phyloP scores from a whole-genome alignment of 2,888 invertebrate species.

The Psylliodes chrysocephalus region DNA sequence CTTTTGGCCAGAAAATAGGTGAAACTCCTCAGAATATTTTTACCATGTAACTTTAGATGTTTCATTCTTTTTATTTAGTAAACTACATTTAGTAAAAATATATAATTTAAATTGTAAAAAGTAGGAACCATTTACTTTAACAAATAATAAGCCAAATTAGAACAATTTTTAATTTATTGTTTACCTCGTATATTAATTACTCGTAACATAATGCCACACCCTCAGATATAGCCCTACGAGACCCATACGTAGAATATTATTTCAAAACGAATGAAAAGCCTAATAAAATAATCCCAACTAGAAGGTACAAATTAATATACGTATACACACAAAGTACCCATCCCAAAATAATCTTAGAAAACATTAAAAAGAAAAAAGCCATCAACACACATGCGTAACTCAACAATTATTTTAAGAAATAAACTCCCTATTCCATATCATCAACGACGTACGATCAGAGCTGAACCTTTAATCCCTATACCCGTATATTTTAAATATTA shows the following conservation, averaged over 20 bases:
- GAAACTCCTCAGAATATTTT: too few species aligned
- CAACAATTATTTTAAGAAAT: conserved; percentile 55
- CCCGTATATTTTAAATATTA: neutral
- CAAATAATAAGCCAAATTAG: too few species aligned
- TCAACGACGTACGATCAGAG: conserved; percentile 32
- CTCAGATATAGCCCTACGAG: too few species aligned
- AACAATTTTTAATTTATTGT: too few species aligned
- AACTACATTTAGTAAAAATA: too few species aligned
- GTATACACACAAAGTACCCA: neutral
- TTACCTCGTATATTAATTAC: too few species aligned
- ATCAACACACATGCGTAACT: conserved; percentile 45
- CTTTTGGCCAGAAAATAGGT: too few species aligned
- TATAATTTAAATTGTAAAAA: too few species aligned
- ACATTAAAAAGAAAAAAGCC: conserved; percentile 10
- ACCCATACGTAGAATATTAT: neutral
- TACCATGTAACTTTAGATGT: too few species aligned
- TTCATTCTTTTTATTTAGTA: too few species aligned
- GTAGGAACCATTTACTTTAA: too few species aligned
- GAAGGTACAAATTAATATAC: neutral
- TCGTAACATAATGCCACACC: too few species aligned
- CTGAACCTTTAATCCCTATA: neutral
- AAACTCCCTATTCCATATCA: neutral
- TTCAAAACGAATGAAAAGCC: neutral
- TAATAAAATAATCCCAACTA: neutral
- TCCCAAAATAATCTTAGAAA: neutral